Evolutionary conservation across 2,797 vertebrate genomes (phyloP), one percentile per base, ranked within the genome.

Genomic region (Halcyon chelicuti): DNA sequence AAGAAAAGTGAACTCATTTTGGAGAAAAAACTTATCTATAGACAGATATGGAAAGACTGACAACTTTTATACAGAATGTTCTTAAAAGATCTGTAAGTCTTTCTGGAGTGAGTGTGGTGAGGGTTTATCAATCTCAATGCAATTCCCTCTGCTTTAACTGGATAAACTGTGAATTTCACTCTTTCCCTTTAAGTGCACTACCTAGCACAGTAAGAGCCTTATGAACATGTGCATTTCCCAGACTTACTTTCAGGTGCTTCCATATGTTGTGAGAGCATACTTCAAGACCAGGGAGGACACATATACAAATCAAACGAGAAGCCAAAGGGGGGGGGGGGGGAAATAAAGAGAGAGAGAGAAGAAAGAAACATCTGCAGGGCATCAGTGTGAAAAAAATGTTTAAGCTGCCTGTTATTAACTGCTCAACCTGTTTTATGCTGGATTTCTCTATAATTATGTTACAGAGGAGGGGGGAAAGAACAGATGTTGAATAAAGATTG

Each of bases 401-500:
- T 96, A 89, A 97, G 60, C 60, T 97, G 60, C 74, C 66, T 97
- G 76, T 94, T 97, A 94, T 95, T 97, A 97, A 97, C 75, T 86
- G 70, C 42, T 95, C 95, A 97, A 94, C 93, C 86, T 97, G 86
- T 96, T 97, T 97, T 96, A 93, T 71, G 22, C 70, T 90, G 75
- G 44, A 90, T 94, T 97, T 93, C 84, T 95, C 58, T 76, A 92
- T 93, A 97, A 96, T 97, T 97, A 90, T 66, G 67, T 97, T 98
- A 63, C 29, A 90, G 70, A 52, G 83, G 39, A 94, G 31, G 83
- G n/a, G 33, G 46, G 46, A 49, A 92, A 92, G 62, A 97, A 92
- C 90, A 98, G 97, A 97, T 97, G 97, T 95, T 96, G 82, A 96
- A 94, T 91, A 95, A 97, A 97, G 84, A 85, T 62, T 93, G 90